Percentiles rank a stretch among this genome's conserved stretches.
Evolutionary conservation across 2,113 vertebrate genomes (phyloP).

Genomic region (Edolisoma coerulescens): DNA sequence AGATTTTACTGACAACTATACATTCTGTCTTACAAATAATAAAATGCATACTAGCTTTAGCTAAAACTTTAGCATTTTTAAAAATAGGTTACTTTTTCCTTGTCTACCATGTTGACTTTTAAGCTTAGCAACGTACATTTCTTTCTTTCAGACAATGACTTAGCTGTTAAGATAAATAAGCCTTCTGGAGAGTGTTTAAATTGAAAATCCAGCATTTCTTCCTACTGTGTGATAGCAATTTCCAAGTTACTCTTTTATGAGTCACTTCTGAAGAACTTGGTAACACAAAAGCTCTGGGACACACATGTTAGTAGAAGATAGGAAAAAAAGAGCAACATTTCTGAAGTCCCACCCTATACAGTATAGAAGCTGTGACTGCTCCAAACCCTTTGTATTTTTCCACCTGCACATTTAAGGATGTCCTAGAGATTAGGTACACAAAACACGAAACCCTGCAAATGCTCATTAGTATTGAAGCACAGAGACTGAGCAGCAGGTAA

Average conservation of each 20-base stretch:
- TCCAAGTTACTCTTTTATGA: not conserved
- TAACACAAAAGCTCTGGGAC: not conserved
- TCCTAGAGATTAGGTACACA: not conserved
- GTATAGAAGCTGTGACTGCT: not conserved
- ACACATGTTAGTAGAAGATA: not conserved
- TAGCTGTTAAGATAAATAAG: not conserved
- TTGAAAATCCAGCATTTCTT: not conserved
- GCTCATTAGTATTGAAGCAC: not conserved
- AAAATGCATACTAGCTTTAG: not conserved
- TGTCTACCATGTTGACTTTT: not conserved
- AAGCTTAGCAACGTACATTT: not conserved
- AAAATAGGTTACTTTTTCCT: not conserved
- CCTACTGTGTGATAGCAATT: not conserved
- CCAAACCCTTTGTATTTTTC: not conserved
- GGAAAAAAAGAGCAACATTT: not conserved
- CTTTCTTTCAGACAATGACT: not conserved
- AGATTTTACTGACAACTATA: not conserved
- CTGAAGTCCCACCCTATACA: not conserved
- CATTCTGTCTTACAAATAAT: not conserved
- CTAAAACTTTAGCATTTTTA: not conserved
- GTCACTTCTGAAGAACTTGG: not conserved
- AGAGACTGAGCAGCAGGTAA: not conserved
- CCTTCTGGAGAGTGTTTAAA: not conserved
- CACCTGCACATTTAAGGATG: not conserved
- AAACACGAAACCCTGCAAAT: not conserved